Evolutionary conservation across 2,113 vertebrate genomes (phyloP), one percentile per base, ranked within the genome.

Genomic region (Leptobrachium ailaonicum): DNA sequence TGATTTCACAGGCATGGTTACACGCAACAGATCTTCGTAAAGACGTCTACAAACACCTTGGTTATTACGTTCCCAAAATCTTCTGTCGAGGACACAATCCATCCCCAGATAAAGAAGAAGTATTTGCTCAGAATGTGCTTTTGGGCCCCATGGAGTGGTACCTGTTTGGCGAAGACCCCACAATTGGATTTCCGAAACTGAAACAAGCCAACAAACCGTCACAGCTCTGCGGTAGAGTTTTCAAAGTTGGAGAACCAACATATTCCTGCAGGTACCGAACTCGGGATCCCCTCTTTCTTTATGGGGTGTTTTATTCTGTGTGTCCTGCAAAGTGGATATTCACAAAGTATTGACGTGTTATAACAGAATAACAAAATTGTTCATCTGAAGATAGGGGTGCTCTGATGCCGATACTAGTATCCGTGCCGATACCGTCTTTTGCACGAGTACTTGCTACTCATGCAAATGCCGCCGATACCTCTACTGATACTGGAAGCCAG

Each of bases 211-310:
- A 96, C 89, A 95, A 92, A 84, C 95, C 96, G 11, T 96, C 96
- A 6, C 94, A 96, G 41, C 95, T 99, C 56, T 99, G 98, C 83
- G 98, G 98, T 2, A 96, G 95, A 0, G 98, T 99, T 79, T 99
- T 99, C 87, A 98, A 97, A 93, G 96, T 99, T 70, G 98, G 98
- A 67, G 97, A 99, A 68, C 97, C 97, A 85, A 98, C 98, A 0
- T 99, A 99, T 84, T 99, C 96, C 76, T 99, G 98, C 97, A 98
- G 98, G 98, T 99, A 93, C 41, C 8, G 47, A 50, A 50, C 8
- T 5, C 47, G 4, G 4, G 47, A 50, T 8, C 8, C 47, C 47
- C 47, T 5, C 4, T 50, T 50, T 50, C 8, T 32, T 32, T 32
- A 32, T 1, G 20, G 20, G 20, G 20, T 32, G 20, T 32, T 32